A percentile compares a stretch with the other conserved stretches of the same genome.
Evolutionary conservation across 30 jellyfish, hydroid and myxozoan genomes (phyloP).

Genomic region (Cassiopea andromeda): DNA sequence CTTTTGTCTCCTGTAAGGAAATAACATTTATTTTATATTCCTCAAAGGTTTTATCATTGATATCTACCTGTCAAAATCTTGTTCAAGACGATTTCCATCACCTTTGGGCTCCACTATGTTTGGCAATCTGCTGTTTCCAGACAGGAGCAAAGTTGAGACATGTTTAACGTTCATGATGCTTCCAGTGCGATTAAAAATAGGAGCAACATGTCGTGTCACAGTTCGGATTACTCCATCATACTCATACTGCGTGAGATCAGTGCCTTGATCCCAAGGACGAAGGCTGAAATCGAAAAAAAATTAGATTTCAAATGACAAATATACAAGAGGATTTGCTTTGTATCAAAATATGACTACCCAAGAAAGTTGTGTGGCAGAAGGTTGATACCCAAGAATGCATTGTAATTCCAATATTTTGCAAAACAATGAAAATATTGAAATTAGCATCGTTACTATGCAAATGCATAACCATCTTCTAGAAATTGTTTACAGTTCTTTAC

Average conservation of each 20-base stretch:
- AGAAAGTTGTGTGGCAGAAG: too few species aligned
- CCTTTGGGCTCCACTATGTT: constrained; percentile 84
- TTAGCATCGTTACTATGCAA: too few species aligned
- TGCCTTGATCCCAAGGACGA: constrained; percentile 98
- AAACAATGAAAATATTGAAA: too few species aligned
- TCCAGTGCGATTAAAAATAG: constrained; percentile 80
- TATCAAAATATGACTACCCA: too few species aligned
- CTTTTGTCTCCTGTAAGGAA: too few species aligned
- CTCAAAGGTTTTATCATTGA: not conserved
- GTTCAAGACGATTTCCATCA: constrained; percentile 13
- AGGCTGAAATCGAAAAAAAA: constrained; percentile 52
- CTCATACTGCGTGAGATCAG: constrained; percentile 91
- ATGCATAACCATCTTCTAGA: too few species aligned
- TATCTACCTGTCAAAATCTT: constrained; percentile 52
- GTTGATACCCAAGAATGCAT: too few species aligned
- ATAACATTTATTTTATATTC: too few species aligned
- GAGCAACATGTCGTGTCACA: constrained; percentile 83
- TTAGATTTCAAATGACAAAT: not conserved
- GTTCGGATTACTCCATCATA: constrained; percentile 84
- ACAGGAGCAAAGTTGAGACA: constrained; percentile 11
- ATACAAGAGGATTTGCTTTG: not conserved
- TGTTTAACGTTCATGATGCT: constrained; percentile 70
- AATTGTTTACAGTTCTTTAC: too few species aligned
- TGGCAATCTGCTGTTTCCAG: constrained; percentile 65
- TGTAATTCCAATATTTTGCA: too few species aligned